Percentiles rank a stretch among this genome's conserved stretches.
Evolutionary conservation across 2,888 invertebrate species (phyloP).

Genomic region (Zaprionus bogoriensis): DNA sequence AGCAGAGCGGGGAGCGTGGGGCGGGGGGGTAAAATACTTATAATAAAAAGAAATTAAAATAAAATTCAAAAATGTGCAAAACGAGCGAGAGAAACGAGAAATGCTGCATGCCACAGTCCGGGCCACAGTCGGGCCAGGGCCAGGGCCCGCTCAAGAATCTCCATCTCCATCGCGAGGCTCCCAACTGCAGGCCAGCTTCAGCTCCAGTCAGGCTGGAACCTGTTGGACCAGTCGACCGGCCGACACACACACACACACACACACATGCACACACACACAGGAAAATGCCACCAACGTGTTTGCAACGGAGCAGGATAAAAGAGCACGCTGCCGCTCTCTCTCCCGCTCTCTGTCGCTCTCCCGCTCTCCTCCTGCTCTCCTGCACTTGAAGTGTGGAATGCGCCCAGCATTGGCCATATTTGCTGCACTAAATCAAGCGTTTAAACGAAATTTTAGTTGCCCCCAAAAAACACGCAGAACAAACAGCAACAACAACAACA

Average conservation of each 20-base stretch:
- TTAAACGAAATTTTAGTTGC: constrained; percentile 77
- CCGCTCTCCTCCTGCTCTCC: neutral
- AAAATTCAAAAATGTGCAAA: constrained; percentile 78
- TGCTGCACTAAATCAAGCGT: constrained; percentile 76
- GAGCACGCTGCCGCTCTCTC: neutral
- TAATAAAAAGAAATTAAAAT: constrained; percentile 78
- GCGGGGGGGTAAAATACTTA: constrained; percentile 60
- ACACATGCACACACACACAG: constrained; percentile 36
- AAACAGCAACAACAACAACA: constrained; percentile 20
- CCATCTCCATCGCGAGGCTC: constrained; percentile 3
- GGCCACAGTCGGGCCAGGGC: constrained; percentile 15
- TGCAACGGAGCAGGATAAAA: constrained; percentile 24
- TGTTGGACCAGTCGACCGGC: constrained; percentile 75
- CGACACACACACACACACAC: constrained; percentile 38
- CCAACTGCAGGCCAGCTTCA: neutral
- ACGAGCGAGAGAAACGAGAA: constrained; percentile 57
- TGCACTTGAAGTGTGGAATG: constrained; percentile 73
- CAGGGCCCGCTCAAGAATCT: constrained; percentile 63
- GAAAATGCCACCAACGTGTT: constrained; percentile 76
- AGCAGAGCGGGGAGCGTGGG: neutral
- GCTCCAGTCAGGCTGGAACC: constrained; percentile 69
- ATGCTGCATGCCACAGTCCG: constrained; percentile 62
- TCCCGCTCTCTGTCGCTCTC: constrained; percentile 4
- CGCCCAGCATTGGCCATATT: constrained; percentile 67
- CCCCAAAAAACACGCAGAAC: constrained; percentile 33